Base-by-base conservation (phyloP, 1,140 invertebrate species). In the Anastrepha obliqua region DNA sequence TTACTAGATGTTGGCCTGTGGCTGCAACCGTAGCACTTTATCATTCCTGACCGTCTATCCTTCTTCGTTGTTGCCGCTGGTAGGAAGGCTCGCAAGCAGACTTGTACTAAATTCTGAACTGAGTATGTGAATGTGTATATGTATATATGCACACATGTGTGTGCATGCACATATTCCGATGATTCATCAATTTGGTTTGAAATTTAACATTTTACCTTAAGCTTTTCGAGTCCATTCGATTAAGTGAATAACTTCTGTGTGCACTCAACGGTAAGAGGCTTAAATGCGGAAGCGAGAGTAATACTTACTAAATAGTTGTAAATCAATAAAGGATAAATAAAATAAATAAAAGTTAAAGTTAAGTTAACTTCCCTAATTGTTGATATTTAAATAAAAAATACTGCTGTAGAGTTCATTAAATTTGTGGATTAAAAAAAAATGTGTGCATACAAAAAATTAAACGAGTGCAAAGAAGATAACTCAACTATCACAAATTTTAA, bases 121-220 rank as follows among this genome's bases (percentile, higher is more conserved):
- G 29, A 29, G 29, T 29, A 29, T 29, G 29, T 29, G 7, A 9
- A 29, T 1, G 7, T 5, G 29, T 13, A 67, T 67, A 65, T 13
- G 39, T 8, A 67, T 11, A 67, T 67, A 67, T 2, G 64, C 11
- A 8, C 7, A 39, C 2, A 6, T 39, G 11, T 42, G 65, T 11
- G 13, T 67, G 29, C 3, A 39, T 67, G 65, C n/a, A 5, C 29
- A 9, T 29, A 20, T 67, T 67, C 7, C 39, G 65, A 67, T 67
- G 65, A 67, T 67, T 67, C 65, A 67, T 67, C 65, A 67, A 39
- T 67, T 67, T 67, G 29, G 29, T 67, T 67, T 67, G 65, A 67
- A 67, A 67, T 42, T 67, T 29, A 67, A 67, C 13, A 29, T 67
- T 67, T 67, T 13, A 64, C n/a, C 62, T 64, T 64, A 64, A 20